Evolutionary conservation across 2,888 invertebrate genomes (phyloP), one percentile per base, ranked within the genome.

Genomic region (Callimorpha dominula): DNA sequence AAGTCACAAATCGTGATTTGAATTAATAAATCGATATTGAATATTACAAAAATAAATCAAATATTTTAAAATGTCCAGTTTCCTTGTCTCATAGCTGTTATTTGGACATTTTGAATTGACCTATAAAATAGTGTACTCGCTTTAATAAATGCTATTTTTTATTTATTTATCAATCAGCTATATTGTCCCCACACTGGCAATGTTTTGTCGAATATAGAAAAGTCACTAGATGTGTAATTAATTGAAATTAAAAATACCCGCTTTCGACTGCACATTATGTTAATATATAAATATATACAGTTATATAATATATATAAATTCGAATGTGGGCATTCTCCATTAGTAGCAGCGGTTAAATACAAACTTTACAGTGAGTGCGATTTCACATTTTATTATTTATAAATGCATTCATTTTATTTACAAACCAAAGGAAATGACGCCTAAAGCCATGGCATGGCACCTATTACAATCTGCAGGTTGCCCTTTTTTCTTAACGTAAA

Each of bases 171-270:
- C 66, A 62, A 80, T 79, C 74, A 84, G 83, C 87, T 87, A 87
- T 88, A 86, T 88, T 89, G 89, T 85, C 77, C 88, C 84, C 88
- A 86, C 88, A 83, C 78, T 81, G 85, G 75, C 78, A 73, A 81
- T 78, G 79, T 79, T 82, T 82, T 79, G 82, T 89, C 84, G 85
- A 87, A 81, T 85, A 86, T 87, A 86, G 81, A 83, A 82, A 86
- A 90, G 89, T 90, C 90, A 90, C 86, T 90, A 90, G 89, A 81
- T 88, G 85, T 88, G 84, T 88, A 80, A 82, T 83, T 85, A 81
- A 79, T 74, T 80, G 80, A 82, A 85, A 82, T 78, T 72, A 74
- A 79, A 81, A 78, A 77, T 74, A 84, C 78, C 85, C 76, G 90
- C 90, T 89, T 60, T 90, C 68, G 84, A 88, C 81, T 88, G 90